Percentiles rank a stretch among this genome's conserved stretches.
phyloP scores from a whole-genome alignment of 1,140 invertebrate species.

The Melipona quadrifasciata region DNA sequence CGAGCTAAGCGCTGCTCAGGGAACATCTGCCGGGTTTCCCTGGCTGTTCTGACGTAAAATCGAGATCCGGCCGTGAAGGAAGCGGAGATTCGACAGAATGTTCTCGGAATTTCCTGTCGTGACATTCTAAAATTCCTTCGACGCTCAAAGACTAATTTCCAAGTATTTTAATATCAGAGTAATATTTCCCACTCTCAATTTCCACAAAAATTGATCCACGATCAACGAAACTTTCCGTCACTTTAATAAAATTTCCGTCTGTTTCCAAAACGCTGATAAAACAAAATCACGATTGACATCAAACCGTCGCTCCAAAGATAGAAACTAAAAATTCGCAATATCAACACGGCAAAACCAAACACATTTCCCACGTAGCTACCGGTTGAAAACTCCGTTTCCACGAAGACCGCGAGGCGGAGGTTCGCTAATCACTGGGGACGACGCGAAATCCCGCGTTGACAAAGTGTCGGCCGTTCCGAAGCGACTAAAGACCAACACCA shows the following conservation, averaged over 20 bases:
- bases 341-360: neutral
- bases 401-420: neutral
- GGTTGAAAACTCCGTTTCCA: neutral
- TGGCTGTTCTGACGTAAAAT: constrained; percentile 18
- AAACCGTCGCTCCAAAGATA: no score
- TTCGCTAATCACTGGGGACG: constrained; percentile 9
- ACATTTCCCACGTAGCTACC: neutral
- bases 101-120: neutral
- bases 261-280: no score
- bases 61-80: constrained; percentile 3
- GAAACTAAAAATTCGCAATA: neutral
- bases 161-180: no score
- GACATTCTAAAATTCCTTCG: no score
- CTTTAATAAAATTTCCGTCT: no score
- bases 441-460: constrained; percentile 30
- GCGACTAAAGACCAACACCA: neutral
- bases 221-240: no score
- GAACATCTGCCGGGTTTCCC: constrained; percentile 64
- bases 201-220: no score
- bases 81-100: neutral
- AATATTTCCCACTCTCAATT: no score
- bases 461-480: constrained; percentile 19
- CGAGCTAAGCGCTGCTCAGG: constrained; percentile 55
- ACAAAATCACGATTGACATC: no score
- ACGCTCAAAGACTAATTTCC: no score